These are phyloP conservation scores for Vimba vimba DNA, from an alignment of 2,113 vertebrate genomes.

Conservation along the genomic window DNA sequence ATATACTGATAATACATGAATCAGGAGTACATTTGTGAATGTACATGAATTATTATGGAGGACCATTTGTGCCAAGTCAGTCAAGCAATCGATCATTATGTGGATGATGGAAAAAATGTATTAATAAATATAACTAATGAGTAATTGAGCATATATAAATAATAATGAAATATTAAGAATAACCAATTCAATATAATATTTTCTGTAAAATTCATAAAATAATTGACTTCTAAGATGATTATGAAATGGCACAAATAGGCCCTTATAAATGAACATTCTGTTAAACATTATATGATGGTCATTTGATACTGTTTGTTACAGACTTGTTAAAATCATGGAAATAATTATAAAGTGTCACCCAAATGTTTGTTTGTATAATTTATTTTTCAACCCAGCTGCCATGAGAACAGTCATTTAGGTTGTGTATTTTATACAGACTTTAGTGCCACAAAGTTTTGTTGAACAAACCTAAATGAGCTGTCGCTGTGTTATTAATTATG, in stretches of 20 bases:
- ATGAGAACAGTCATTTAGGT: not conserved
- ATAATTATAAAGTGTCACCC: not conserved
- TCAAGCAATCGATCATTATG: not conserved
- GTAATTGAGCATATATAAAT: not conserved
- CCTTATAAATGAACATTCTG: not conserved
- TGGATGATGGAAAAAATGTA: not conserved
- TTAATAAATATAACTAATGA: not conserved
- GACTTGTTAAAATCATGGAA: not conserved
- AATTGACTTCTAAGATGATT: not conserved
- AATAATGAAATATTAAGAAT: not conserved
- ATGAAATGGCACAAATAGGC: not conserved
- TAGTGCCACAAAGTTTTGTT: conserved; percentile 5
- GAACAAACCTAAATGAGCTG: not conserved
- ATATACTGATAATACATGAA: not conserved
- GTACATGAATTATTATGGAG: no score
- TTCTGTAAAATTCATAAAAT: not conserved
- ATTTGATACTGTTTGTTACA: not conserved
- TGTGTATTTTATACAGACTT: not conserved
- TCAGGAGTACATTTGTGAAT: no score
- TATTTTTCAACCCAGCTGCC: conserved; percentile 5
- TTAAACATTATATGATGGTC: not conserved
- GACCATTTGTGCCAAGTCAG: not conserved
- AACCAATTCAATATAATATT: not conserved
- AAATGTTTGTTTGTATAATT: not conserved
- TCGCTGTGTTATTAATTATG: not conserved